Base-by-base conservation (phyloP, 2,113 vertebrate genomes). In the Piaya cayana region DNA sequence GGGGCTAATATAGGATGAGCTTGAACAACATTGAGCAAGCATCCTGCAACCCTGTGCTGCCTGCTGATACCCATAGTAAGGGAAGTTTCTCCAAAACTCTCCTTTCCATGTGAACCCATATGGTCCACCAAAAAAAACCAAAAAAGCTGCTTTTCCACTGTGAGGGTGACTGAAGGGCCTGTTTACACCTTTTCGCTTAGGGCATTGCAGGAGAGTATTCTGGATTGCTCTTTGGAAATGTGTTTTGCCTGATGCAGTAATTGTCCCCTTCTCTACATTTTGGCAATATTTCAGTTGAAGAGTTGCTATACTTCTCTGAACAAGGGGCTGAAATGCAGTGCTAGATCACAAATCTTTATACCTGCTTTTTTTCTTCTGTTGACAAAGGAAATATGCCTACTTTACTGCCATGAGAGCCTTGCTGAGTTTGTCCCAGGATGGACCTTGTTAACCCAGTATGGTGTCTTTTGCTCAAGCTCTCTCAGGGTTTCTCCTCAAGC, bases 1-100 rank as follows among this genome's bases (percentile, higher is more conserved):
- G 55, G 53, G 34, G 27, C 36, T 69, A 16, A 37, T 12, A 23
- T 8, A 14, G 45, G 20, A 59, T 62, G 68, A 56, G 29, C 45
- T 56, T 49, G 56, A 34, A 18, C 25, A 45, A 2, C 36, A 29
- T 0, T 34, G 27, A 83, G 36, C 60, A 76, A 76, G 5, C 53
- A 39, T 52, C 39, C 87, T 2, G 3, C 0, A 0, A 12, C 15
- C 12, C 32, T 42, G 4, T 60, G 26, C 56, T 1, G 2, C 55
- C 55, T 65, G 81, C 79, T 76, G 53, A 14, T 26, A 42, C 30
- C 37, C 26, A 1, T 1, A 39, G 30, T 39, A 56, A 80, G 18
- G 14, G 39, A 65, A 91, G 23, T 13, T 36, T 65, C 45, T 56
- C 39, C 49, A 34, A 49, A 77, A 56, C 30, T 32, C 34, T 71